phyloP scores from a whole-genome alignment of 2,113 vertebrate genomes.

The Melanerpes aurifrons region DNA sequence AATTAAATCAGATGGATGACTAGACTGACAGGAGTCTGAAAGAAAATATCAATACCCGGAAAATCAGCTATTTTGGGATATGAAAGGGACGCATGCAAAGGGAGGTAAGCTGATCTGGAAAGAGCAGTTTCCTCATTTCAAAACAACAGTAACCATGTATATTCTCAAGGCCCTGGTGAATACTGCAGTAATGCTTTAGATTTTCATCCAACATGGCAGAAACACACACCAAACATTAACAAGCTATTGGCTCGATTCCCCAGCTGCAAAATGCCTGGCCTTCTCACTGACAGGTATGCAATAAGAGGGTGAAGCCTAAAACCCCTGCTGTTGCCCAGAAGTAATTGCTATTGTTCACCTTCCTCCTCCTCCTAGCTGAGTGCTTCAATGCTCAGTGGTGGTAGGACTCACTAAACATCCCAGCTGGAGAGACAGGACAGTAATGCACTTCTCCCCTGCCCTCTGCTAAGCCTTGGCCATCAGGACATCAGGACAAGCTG shows the following conservation, averaged over 20 bases:
- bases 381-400: background rate
- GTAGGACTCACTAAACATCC: background rate
- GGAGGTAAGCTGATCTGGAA: background rate
- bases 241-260: background rate
- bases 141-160: background rate
- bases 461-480: background rate
- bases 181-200: background rate
- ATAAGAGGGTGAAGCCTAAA: background rate
- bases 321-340: background rate
- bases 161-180: background rate
- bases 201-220: background rate
- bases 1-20: background rate
- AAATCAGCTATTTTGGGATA: background rate
- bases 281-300: background rate
- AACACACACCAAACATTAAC: background rate
- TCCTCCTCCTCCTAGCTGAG: background rate
- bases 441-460: background rate
- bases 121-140: background rate
- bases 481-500: background rate
- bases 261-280: background rate
- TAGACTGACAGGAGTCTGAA: background rate
- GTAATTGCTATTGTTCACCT: background rate
- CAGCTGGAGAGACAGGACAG: background rate
- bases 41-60: slow-evolving; percentile 18
- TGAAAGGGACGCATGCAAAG: background rate